phyloP scores from a whole-genome alignment of 1,140 invertebrate species.

The Drosophila guanche region DNA sequence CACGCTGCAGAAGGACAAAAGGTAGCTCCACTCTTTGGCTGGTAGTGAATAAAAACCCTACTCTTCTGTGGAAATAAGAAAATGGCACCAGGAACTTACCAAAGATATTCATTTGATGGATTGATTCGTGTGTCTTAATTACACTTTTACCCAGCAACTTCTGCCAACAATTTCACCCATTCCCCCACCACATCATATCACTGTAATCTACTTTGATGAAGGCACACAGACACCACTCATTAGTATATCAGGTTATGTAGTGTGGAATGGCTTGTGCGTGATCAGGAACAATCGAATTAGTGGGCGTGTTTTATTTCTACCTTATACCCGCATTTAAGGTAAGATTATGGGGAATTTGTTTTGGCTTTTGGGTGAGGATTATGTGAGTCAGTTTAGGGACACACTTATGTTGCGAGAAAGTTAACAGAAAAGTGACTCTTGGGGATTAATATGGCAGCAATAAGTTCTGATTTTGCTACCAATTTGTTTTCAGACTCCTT shows the following conservation, averaged over 20 bases:
- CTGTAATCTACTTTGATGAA: constrained; percentile 33
- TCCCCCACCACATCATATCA: constrained; percentile 4
- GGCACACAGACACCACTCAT: not conserved
- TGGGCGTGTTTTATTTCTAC: constrained; percentile 13
- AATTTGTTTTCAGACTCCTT: too few relatives aligned
- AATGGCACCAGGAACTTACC: too few relatives aligned
- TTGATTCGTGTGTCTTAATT: constrained; percentile 37
- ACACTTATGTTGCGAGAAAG: not conserved
- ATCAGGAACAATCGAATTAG: constrained; percentile 20
- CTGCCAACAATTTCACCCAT: not conserved
- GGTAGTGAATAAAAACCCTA: too few relatives aligned
- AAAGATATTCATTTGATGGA: constrained; percentile 25
- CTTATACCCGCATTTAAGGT: too few relatives aligned
- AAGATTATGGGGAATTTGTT: not conserved
- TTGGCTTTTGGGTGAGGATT: constrained; percentile 8
- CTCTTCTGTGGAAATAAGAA: too few relatives aligned
- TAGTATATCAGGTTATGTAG: constrained; percentile 29
- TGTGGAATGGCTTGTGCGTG: constrained; percentile 27
- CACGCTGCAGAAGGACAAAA: too few relatives aligned
- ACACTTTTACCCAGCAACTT: constrained; percentile 22
- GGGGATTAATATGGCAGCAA: too few relatives aligned
- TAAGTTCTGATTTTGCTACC: too few relatives aligned
- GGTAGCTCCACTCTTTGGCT: too few relatives aligned
- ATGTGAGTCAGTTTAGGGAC: not conserved
- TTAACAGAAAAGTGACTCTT: too few relatives aligned